These are phyloP conservation scores for Nemotelus nigrinus DNA, from an alignment of 2,888 invertebrate species.

Conservation along the genomic window DNA sequence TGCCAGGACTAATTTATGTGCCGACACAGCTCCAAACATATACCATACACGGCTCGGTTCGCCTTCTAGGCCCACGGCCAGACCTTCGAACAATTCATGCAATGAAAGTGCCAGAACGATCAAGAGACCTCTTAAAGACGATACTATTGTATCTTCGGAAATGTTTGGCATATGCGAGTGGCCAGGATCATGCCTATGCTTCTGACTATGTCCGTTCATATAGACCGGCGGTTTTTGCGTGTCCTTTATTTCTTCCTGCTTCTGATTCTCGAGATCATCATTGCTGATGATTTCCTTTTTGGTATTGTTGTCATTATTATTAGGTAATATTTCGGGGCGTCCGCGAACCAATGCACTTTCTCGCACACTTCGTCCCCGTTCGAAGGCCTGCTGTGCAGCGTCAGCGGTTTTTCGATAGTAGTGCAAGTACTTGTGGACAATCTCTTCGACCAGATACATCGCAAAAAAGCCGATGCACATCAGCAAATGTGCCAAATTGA, in stretches of 20 bases:
- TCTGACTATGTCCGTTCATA: conserved; percentile 42
- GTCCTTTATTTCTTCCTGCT: conserved; percentile 12
- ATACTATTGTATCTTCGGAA: conserved; percentile 59
- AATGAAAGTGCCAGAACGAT: conserved; percentile 85
- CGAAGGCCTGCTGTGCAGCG: conserved; percentile 58
- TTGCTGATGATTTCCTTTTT: background rate
- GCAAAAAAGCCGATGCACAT: conserved; percentile 81
- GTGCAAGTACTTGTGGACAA: conserved; percentile 77
- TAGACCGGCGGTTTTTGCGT: background rate
- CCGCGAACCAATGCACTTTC: conserved; percentile 57
- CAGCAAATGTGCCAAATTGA: conserved; percentile 75
- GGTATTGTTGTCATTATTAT: background rate
- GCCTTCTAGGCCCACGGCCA: conserved; percentile 81
- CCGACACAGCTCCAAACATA: conserved; percentile 84
- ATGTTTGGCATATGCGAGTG: conserved; percentile 54
- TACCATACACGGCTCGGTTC: conserved; percentile 74
- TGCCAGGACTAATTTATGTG: conserved; percentile 87
- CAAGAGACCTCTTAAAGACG: conserved; percentile 75
- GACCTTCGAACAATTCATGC: conserved; percentile 87
- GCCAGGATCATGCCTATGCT: conserved; percentile 49
- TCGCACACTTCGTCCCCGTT: conserved; percentile 60
- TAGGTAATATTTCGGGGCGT: background rate
- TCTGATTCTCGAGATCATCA: conserved; percentile 13
- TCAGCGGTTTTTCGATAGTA: conserved; percentile 64
- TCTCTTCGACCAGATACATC: conserved; percentile 83